Conservation (phyloP, 2,113 vertebrate genomes). For the Festucalex cinctus region DNA sequence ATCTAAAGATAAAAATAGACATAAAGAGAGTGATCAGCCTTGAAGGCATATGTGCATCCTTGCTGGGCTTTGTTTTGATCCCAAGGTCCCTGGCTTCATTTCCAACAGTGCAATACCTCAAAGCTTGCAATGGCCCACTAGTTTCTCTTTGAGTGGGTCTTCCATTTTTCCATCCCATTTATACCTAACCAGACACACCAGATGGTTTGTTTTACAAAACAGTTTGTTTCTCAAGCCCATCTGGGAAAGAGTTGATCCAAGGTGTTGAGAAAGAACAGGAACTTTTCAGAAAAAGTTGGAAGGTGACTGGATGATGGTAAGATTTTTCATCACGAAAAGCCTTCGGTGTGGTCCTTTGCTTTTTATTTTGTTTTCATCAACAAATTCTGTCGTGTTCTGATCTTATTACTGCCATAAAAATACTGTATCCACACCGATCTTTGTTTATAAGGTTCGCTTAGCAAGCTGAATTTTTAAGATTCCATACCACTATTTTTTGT, state of each 20-base stretch:
- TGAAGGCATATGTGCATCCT: slow-evolving; percentile 24
- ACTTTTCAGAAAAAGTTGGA: slow-evolving; percentile 4
- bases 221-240: background rate
- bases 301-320: background rate
- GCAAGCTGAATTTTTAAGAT: too few relatives aligned
- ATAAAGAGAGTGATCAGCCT: slow-evolving; percentile 34
- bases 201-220: slow-evolving; percentile 7
- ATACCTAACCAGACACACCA: slow-evolving; percentile 8
- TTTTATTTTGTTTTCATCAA: background rate
- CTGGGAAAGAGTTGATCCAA: slow-evolving; percentile 25
- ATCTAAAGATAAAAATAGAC: slow-evolving; percentile 49
- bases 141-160: slow-evolving; percentile 20
- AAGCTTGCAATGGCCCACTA: slow-evolving; percentile 19
- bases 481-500: too few relatives aligned
- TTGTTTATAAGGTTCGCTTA: background rate
- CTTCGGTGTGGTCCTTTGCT: background rate
- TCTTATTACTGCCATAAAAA: background rate
- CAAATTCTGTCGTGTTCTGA: background rate
- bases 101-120: slow-evolving; percentile 27
- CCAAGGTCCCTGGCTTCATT: slow-evolving; percentile 26
- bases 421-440: background rate
- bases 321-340: background rate
- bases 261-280: background rate
- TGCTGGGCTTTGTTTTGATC: slow-evolving; percentile 28
- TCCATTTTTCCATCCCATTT: slow-evolving; percentile 22